Percentiles rank a stretch among this genome's conserved stretches.
Evolutionary conservation across 2,113 vertebrate species (phyloP).

Genomic region (Nycticebus coucang): DNA sequence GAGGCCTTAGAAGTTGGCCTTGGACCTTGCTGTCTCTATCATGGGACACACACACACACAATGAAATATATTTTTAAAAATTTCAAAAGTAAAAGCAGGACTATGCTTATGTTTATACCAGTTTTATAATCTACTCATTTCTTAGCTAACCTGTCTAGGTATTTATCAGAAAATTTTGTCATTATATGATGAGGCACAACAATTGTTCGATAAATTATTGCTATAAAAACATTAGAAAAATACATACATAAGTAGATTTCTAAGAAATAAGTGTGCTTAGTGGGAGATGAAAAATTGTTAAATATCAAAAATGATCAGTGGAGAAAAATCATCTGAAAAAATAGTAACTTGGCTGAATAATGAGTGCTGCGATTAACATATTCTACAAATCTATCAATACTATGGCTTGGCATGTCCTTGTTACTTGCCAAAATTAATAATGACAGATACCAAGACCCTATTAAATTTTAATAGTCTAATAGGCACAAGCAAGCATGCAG

Average conservation of each 20-base stretch:
- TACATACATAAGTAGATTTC: constrained; percentile 52
- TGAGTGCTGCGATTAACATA: constrained; percentile 76
- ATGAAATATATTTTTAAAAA: background rate
- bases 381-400: constrained; percentile 81
- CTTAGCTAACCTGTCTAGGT: constrained; percentile 47
- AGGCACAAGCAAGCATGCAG: constrained; percentile 63
- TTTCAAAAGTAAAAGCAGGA: background rate
- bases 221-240: constrained; percentile 51
- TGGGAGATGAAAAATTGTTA: constrained; percentile 69
- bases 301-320: constrained; percentile 67
- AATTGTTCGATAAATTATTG: constrained; percentile 45
- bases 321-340: constrained; percentile 71
- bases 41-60: background rate
- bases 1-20: background rate
- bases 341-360: constrained; percentile 78
- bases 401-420: constrained; percentile 75
- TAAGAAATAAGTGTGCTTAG: constrained; percentile 41
- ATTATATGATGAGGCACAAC: background rate
- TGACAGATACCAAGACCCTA: constrained; percentile 75
- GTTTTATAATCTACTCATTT: constrained; percentile 44
- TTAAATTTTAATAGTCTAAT: constrained; percentile 82
- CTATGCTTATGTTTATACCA: constrained; percentile 49
- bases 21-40: background rate
- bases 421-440: constrained; percentile 81
- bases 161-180: constrained; percentile 36